Evolutionary conservation across 2,797 vertebrate species (phyloP).

Genomic region (Menidia menidia): DNA sequence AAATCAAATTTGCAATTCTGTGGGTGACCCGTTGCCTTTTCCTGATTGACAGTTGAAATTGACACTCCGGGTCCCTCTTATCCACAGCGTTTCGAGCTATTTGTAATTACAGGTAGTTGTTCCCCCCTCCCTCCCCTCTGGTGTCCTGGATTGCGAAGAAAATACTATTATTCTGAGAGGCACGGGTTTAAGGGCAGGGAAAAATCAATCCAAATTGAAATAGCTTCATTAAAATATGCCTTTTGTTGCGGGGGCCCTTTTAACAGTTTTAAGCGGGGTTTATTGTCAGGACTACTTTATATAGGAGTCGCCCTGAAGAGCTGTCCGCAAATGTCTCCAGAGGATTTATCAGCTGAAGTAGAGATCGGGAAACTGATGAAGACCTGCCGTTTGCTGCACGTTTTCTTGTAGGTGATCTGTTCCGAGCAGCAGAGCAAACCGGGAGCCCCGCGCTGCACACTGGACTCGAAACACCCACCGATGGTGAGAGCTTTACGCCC

Average conservation of each 20-base stretch:
- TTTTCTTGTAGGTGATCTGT: constrained; percentile 85
- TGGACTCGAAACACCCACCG: constrained; percentile 85
- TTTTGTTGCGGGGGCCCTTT: constrained; percentile 92
- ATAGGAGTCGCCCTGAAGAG: constrained; percentile 74
- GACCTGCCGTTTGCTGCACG: constrained; percentile 61
- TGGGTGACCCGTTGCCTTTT: constrained; percentile 90
- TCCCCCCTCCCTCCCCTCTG: constrained; percentile 52
- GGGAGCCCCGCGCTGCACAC: constrained; percentile 84
- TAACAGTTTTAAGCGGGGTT: constrained; percentile 83
- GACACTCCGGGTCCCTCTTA: constrained; percentile 96
- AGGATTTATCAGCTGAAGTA: constrained; percentile 61
- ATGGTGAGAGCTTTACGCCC: constrained; percentile 87
- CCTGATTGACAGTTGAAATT: constrained; percentile 98
- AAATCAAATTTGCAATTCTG: constrained; percentile 98
- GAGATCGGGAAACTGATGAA: constrained; percentile 72
- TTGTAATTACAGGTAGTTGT: constrained; percentile 99
- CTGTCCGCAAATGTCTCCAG: constrained; percentile 58
- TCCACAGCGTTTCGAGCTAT: constrained; percentile 93
- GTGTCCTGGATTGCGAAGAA: constrained; percentile 91
- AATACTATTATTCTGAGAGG: constrained; percentile 91
- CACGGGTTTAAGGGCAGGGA: constrained; percentile 88
- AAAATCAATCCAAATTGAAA: constrained; percentile 96
- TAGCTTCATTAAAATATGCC: constrained; percentile 93
- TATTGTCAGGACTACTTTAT: constrained; percentile 91
- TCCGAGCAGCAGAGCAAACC: constrained; percentile 78